Base-by-base conservation (phyloP, 2,797 vertebrate genomes). In the Aeoliscus strigatus region DNA sequence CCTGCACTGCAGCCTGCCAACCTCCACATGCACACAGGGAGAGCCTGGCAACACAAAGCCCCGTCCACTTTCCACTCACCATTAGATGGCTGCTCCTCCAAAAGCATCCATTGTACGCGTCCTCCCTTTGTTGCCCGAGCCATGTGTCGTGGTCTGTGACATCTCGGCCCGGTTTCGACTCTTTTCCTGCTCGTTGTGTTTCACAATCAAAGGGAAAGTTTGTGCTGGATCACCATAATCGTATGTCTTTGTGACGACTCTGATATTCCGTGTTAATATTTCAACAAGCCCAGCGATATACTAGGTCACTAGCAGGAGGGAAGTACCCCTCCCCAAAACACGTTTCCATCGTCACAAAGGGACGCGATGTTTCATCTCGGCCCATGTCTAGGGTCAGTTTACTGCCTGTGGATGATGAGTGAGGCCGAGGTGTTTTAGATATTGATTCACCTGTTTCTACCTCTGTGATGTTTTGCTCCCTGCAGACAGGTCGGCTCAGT, bases 1-100 rank as follows among this genome's bases (percentile, higher is more conserved):
- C 75, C 79, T 82, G 77, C 78, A 80, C 60, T 80, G 80, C 73
- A 67, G 78, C 80, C 80, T 78, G 74, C 75, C 69, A 79, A 26
- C 56, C 65, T 63, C 32, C 62, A 53, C 65, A 73, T 54, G 39
- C 46, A 38, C 64, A 34, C 17, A 59, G n/a, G n/a, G n/a, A n/a
- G n/a, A n/a, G n/a, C n/a, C n/a, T n/a, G n/a, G 40, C 44, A n/a
- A 63, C 33, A 51, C 68, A 46, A 50, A 55, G 24, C 34, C 44
- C 9, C 33, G 21, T 31, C 25, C 58, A 13, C 60, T 23, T n/a
- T n/a, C n/a, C n/a, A n/a, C n/a, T n/a, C n/a, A n/a, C n/a, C n/a
- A n/a, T n/a, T n/a, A n/a, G n/a, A n/a, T n/a, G n/a, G n/a, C n/a
- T n/a, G n/a, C n/a, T n/a, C n/a, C n/a, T n/a, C n/a, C n/a, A n/a